These are phyloP conservation scores for Pollachius pollachius DNA, from an alignment of 2,113 vertebrate genomes.

Conservation along the genomic window DNA sequence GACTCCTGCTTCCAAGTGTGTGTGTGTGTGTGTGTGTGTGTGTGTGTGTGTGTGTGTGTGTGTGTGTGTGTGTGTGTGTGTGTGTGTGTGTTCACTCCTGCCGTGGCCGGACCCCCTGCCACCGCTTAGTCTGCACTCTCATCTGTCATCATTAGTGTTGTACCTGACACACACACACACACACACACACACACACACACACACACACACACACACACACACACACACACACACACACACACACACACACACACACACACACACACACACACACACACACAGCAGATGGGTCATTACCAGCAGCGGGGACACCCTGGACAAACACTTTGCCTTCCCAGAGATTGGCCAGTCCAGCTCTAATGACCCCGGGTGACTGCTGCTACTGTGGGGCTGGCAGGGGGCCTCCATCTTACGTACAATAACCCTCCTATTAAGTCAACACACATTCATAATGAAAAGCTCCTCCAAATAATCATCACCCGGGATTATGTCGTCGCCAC, in stretches of 20 bases:
- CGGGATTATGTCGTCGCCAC: too few relatives aligned
- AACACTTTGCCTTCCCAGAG: conserved; percentile 52
- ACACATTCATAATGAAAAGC: background rate
- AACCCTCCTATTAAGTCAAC: conserved; percentile 29
- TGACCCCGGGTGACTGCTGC: conserved; percentile 27
- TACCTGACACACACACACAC: conserved; percentile 32
- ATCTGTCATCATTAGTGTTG: conserved; percentile 57
- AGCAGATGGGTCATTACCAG: conserved; percentile 62
- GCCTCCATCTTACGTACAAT: conserved; percentile 12
- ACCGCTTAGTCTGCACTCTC: conserved; percentile 24
- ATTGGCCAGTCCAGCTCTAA: conserved; percentile 44
- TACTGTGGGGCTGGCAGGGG: conserved; percentile 1
- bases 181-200: conserved; percentile 7
- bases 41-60: background rate
- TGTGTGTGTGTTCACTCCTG: conserved; percentile 3
- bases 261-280: conserved; percentile 25
- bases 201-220: conserved; percentile 5
- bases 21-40: background rate
- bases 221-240: conserved; percentile 22
- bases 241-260: conserved; percentile 18
- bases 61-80: background rate
- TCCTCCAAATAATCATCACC: too few relatives aligned
- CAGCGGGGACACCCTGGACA: conserved; percentile 48
- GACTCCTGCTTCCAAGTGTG: conserved; percentile 25
- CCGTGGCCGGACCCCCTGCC: conserved; percentile 32